Evolutionary conservation across 2,797 vertebrate genomes (phyloP), one percentile per base, ranked within the genome.

Genomic region (Gymnoscopelus microlampas): DNA sequence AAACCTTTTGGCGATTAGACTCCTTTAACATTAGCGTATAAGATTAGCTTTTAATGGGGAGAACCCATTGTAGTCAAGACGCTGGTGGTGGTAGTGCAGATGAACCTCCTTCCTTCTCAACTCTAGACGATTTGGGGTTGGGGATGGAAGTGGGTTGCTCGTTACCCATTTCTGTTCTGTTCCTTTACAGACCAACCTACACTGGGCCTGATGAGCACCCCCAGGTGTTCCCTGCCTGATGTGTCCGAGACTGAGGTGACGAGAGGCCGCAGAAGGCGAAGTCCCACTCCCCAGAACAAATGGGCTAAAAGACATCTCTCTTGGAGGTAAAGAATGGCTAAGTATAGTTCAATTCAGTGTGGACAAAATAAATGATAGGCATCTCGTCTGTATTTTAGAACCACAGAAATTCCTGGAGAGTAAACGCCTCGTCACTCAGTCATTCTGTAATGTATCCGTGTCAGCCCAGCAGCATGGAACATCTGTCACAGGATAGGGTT

Each of bases 301-400:
- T 99, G 97, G 98, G 94, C 86, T 79, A 99, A 97, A 81, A 95
- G 96, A 78, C 98, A 97, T 83, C 91, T 99, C 39, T 98, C 98
- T 0, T 99, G 97, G 97, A 98, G 97, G 39, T 44, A 44, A 32
- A 32, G 4, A 4, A 32, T 32, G 32, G 32, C 4, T 32, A 39
- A 7, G 5, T 35, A 7, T 39, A 39, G 39, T 39, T 39, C 39
- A 39, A 39, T 39, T 39, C 39, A 2, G 39, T 39, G 8, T 39
- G 39, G 39, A 39, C 1, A 39, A 39, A 39, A 39, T 29, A 9
- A 3, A 29, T 29, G 26, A 29, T 29, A 29, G 26, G 26, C 26
- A 29, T 4, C 26, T 29, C 26, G 26, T 29, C 26, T 29, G 26
- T 29, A 29, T 1, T 29, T 29, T 29, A 29, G 26, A 4, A 29